phyloP scores from a whole-genome alignment of 2,888 invertebrate genomes.

The Ecliptopera silaceata region DNA sequence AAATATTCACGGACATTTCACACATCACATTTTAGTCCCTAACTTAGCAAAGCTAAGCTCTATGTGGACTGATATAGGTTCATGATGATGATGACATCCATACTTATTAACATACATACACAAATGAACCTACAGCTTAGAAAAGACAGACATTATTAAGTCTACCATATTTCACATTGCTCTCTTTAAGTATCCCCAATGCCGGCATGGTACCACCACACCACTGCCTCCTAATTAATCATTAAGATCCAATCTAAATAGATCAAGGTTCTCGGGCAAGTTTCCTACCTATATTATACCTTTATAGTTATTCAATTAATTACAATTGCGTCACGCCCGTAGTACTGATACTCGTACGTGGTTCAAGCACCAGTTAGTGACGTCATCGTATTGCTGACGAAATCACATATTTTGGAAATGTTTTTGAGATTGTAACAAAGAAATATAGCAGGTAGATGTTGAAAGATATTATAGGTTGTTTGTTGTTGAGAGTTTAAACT shows the following conservation, averaged over 20 bases:
- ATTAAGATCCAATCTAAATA: not conserved
- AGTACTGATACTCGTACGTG: constrained; percentile 3
- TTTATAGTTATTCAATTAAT: constrained; percentile 22
- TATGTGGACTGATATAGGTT: no score
- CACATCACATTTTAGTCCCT: no score
- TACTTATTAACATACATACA: no score
- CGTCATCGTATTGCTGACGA: not conserved
- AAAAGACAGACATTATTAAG: no score
- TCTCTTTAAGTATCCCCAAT: no score
- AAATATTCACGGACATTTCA: no score
- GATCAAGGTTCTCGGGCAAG: constrained; percentile 5
- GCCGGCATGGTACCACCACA: not conserved
- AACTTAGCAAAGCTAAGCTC: no score
- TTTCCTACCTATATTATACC: constrained; percentile 5
- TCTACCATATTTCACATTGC: no score
- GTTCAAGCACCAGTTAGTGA: not conserved
- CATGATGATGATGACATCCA: no score
- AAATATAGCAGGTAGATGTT: not conserved
- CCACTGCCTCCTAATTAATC: not conserved
- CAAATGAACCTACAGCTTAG: no score
- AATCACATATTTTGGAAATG: not conserved
- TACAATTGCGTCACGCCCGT: constrained; percentile 19
- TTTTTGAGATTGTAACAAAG: not conserved
- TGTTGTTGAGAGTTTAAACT: no score
- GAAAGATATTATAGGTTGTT: not conserved